Evolutionary conservation across 2,797 vertebrate genomes (phyloP), one percentile per base, ranked within the genome.

Genomic region (Trachops cirrhosus): DNA sequence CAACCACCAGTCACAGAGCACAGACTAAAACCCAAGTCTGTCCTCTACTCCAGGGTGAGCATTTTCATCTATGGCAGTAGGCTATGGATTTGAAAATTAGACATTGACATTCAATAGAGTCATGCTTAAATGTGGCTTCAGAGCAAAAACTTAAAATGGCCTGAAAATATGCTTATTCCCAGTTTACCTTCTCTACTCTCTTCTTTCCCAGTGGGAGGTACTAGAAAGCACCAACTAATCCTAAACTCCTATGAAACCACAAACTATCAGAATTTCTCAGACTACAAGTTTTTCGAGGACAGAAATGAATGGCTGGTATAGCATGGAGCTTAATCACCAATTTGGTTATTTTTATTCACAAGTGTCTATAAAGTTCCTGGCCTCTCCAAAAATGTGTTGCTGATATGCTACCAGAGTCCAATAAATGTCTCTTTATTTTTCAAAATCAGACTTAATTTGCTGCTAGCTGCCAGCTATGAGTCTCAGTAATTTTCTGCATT

Each of bases 351-450:
- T 95, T 86, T 89, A 86, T 74, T 94, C 19, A 12, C 89, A 32
- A 48, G 71, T 75, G 46, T 80, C 82, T 77, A 19, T 64, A 68
- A 84, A 11, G 52, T 91, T 79, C 93, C 52, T 39, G 78, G 62
- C 57, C 62, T 93, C 88, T 75, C 83, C 32, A 85, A 67, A 62
- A 79, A 94, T 44, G 79, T 67, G 54, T 70, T 50, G 44, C 41
- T 95, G 50, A 32, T 59, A 71, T 84, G 78, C 70, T 96, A 83
- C n/a, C 59, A 34, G 26, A 88, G 54, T 92, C 62, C 70, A 84
- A 77, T 92, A 75, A 94, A 75, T 67, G 22, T 67, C 84, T 54
- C 71, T 88, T 93, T 93, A 80, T 87, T 90, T 94, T 78, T 95
- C 67, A 93, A 94, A 92, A 93, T 84, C 37, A 94, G 62, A 32